A percentile compares a stretch with the other conserved stretches of the same genome.
phyloP scores from a whole-genome alignment of 1,140 invertebrate species.

The Drosophila tropicalis region DNA sequence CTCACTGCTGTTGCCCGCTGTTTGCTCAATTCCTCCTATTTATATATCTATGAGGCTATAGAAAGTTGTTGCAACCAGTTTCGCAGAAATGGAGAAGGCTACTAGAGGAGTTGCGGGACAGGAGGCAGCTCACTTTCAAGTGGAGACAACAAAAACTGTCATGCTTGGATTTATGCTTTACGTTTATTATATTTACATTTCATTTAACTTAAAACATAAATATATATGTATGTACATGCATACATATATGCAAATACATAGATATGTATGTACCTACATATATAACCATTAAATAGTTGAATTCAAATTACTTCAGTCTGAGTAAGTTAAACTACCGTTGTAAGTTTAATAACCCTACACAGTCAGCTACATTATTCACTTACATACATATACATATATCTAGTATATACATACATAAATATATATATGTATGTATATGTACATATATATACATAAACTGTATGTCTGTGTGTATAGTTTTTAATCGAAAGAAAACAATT shows the following conservation, averaged over 20 bases:
- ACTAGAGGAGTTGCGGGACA: neutral
- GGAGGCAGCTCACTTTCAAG: slow-evolving; percentile 47
- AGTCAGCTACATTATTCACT: neutral
- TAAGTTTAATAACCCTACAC: neutral
- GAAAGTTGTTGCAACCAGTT: slow-evolving; percentile 82
- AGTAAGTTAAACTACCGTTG: neutral
- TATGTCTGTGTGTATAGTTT: slow-evolving; percentile 24
- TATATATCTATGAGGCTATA: slow-evolving; percentile 63
- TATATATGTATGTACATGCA: neutral
- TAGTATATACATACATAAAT: no score
- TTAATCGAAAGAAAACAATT: slow-evolving; percentile 82
- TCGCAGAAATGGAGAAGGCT: slow-evolving; percentile 32
- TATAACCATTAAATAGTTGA: slow-evolving; percentile 25
- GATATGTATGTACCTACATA: no score
- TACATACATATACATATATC: slow-evolving; percentile 20
- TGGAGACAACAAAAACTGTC: slow-evolving; percentile 59
- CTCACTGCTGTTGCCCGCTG: slow-evolving; percentile 17
- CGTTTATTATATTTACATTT: slow-evolving; percentile 80
- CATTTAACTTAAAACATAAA: slow-evolving; percentile 61
- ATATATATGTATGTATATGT: neutral
- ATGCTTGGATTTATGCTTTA: slow-evolving; percentile 75
- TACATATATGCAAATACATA: neutral
- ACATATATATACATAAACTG: slow-evolving; percentile 13
- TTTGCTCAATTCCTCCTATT: slow-evolving; percentile 32
- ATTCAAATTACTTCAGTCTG: slow-evolving; percentile 51